phyloP scores from a whole-genome alignment of 2,888 invertebrate species.

The Nemurella pictetii region DNA sequence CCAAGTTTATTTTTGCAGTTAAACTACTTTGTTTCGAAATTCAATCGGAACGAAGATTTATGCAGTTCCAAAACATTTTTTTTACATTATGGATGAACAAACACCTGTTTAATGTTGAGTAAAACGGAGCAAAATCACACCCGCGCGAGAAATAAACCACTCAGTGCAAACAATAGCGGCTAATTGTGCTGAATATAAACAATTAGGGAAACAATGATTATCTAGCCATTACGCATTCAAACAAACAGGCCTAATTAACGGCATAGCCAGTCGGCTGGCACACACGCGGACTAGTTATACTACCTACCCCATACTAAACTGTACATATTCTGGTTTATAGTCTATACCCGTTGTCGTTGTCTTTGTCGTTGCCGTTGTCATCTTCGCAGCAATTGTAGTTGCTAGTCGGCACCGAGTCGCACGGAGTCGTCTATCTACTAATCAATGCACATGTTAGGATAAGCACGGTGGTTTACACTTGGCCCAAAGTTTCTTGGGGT shows the following conservation, averaged over 20 bases:
- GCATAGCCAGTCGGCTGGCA: not conserved
- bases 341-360: no score
- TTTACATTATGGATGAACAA: not conserved
- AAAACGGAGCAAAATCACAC: not conserved
- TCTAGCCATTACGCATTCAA: not conserved
- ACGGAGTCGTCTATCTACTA: not conserved
- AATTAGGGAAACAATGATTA: not conserved
- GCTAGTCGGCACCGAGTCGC: not conserved
- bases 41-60: not conserved
- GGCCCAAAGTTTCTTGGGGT: not conserved
- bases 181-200: not conserved
- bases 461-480: not conserved
- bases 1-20: not conserved
- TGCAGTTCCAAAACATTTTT: not conserved
- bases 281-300: not conserved
- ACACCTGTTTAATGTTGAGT: conserved; percentile 10
- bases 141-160: not conserved
- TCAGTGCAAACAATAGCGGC: not conserved
- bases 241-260: not conserved
- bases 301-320: no score
- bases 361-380: not conserved
- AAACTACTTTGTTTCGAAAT: not conserved
- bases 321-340: no score
- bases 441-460: not conserved
- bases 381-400: not conserved